Evolutionary conservation across 2,888 invertebrate genomes (phyloP), one percentile per base, ranked within the genome.

Genomic region (Achlya flavicornis): DNA sequence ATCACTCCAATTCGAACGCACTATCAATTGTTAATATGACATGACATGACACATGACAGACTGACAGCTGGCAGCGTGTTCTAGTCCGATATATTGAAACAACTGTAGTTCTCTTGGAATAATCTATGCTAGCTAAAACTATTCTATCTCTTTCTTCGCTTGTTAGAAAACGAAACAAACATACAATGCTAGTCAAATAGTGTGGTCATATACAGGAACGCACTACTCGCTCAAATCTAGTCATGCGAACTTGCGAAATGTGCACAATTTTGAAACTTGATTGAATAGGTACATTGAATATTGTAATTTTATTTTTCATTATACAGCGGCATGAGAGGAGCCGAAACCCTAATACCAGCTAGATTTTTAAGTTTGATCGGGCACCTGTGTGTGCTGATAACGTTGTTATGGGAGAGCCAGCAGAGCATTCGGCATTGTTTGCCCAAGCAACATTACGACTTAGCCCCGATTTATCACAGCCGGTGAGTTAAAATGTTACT

Each of bases 361-460:
- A 94, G 96, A 74, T 97, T 97, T 88, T 88, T 97, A 71, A 95
- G 95, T 67, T 92, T 97, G 62, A 89, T 96, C 67, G 95, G 96
- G 63, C 97, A 97, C 88, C 92, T 97, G 63, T 95, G 95, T 66
- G 94, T 97, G 72, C 92, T 95, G 61, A 93, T 96, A 65, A 94
- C 95, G 66, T 91, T 97, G 74, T 88, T 97, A 94, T 96, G 96
- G 95, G 95, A 94, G 93, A 94, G 89, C 88, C 89, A 92, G 80
- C 90, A 90, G 94, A 94, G 91, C 82, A 90, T 89, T 77, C 91
- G 83, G 75, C 90, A 84, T 69, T 95, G 95, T 94, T 94, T 94
- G 76, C 92, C 92, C 79, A 92, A 82, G 81, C 90, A 87, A 73
- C 87, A 85, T 81, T 88, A 90, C 83, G 86, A 85, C 77, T 88